Evolutionary conservation across 64 coral and sea anemone genomes (phyloP).

Genomic region (Montipora cactus): DNA sequence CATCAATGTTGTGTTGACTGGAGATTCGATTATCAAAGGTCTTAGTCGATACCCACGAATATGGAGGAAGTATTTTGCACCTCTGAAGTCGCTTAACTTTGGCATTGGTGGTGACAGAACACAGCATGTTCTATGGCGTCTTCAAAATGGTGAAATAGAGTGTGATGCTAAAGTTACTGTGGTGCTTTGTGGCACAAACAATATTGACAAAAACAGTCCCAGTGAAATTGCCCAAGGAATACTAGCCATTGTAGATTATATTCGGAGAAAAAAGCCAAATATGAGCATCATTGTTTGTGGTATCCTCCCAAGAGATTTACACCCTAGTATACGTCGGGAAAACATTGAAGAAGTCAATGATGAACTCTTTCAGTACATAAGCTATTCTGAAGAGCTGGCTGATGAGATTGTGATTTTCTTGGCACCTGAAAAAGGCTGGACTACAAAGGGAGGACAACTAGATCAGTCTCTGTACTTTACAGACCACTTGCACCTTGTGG

Average conservation of each 20-base stretch:
- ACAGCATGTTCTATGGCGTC: conserved; percentile 96
- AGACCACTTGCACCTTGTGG: conserved; percentile 89
- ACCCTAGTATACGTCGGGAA: conserved; percentile 62
- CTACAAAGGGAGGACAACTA: conserved; percentile 68
- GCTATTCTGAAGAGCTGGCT: conserved; percentile 84
- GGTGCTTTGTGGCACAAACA: conserved; percentile 94
- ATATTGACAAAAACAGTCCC: conserved; percentile 83
- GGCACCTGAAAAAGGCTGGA: conserved; percentile 90
- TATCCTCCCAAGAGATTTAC: conserved; percentile 86
- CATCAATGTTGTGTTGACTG: conserved; percentile 75
- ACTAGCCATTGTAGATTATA: conserved; percentile 87
- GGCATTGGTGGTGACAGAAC: conserved; percentile 95
- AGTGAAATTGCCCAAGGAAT: conserved; percentile 88
- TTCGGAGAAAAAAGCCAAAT: conserved; percentile 71
- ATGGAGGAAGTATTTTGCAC: conserved; percentile 89
- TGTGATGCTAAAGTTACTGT: conserved; percentile 86
- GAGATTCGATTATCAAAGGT: conserved; percentile 97
- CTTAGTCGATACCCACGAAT: conserved; percentile 88
- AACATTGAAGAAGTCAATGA: conserved; percentile 84
- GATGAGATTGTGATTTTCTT: conserved; percentile 84
- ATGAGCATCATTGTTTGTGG: conserved; percentile 82
- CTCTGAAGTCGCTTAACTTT: conserved; percentile 83
- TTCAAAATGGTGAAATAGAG: conserved; percentile 91
- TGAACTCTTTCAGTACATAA: conserved; percentile 82
- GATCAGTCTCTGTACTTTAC: conserved; percentile 82